Conservation (phyloP, 2,113 vertebrate species). For the Pandion haliaetus region DNA sequence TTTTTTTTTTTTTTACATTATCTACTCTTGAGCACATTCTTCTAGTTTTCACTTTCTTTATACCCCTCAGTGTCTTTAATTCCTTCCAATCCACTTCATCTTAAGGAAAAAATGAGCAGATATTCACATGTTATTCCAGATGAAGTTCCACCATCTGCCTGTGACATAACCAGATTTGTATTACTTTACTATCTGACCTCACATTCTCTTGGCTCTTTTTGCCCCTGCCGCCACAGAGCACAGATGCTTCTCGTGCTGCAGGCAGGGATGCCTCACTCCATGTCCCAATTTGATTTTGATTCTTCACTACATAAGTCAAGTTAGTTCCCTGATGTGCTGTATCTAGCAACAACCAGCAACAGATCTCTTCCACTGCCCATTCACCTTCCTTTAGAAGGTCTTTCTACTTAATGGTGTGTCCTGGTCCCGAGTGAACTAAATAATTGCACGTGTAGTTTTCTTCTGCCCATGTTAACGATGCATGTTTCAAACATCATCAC, state of each 20-base stretch:
- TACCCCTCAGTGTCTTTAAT: background rate
- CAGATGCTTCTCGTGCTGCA: background rate
- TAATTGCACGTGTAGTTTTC: background rate
- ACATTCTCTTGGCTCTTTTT: background rate
- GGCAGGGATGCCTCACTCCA: rapidly evolving
- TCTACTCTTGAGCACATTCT: background rate
- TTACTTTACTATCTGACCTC: background rate
- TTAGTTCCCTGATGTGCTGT: background rate
- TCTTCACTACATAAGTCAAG: background rate
- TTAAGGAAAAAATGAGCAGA: background rate
- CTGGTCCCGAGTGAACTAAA: rapidly evolving
- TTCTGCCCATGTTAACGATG: background rate
- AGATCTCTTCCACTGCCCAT: background rate
- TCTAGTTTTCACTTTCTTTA: background rate
- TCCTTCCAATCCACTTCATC: background rate
- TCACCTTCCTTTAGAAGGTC: background rate
- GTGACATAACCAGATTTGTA: background rate
- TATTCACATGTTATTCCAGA: background rate
- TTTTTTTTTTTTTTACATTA: background rate
- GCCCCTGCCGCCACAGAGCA: background rate
- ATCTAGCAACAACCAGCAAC: background rate
- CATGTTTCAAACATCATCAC: background rate
- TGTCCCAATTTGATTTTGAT: background rate
- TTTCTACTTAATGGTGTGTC: background rate
- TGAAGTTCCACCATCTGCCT: background rate